Conservation (phyloP, 2,888 invertebrate genomes). For the Heliconius ethilla region DNA sequence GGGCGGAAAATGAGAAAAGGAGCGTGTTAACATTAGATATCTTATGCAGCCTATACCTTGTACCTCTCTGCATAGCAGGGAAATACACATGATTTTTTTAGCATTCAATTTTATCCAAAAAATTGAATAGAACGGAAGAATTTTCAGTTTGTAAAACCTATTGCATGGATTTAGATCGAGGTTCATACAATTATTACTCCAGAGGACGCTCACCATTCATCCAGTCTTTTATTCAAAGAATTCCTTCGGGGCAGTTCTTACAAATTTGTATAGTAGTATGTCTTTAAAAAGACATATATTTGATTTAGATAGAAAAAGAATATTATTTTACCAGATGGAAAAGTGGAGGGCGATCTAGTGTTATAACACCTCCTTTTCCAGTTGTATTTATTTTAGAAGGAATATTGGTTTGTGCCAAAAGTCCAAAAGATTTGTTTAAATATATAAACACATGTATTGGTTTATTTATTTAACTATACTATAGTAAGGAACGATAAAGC, state of each 20-base stretch:
- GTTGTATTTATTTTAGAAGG: no score
- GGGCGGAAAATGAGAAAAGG: no score
- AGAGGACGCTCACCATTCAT: neutral
- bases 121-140: neutral
- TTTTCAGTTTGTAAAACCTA: neutral
- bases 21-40: neutral
- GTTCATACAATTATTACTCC: constrained; percentile 5
- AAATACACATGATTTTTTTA: neutral
- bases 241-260: neutral
- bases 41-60: neutral
- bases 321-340: no score
- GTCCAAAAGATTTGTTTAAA: no score
- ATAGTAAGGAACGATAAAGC: no score
- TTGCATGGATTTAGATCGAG: neutral
- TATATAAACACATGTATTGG: no score
- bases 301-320: no score
- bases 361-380: no score
- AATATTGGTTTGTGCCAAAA: no score
- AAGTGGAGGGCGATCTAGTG: neutral
- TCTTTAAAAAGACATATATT: neutral
- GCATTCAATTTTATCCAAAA: neutral
- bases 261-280: neutral
- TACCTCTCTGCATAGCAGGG: no score
- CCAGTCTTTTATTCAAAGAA: neutral
- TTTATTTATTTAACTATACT: no score